phyloP scores from a whole-genome alignment of 64 coral and sea anemone species.

The Montipora foliosa region DNA sequence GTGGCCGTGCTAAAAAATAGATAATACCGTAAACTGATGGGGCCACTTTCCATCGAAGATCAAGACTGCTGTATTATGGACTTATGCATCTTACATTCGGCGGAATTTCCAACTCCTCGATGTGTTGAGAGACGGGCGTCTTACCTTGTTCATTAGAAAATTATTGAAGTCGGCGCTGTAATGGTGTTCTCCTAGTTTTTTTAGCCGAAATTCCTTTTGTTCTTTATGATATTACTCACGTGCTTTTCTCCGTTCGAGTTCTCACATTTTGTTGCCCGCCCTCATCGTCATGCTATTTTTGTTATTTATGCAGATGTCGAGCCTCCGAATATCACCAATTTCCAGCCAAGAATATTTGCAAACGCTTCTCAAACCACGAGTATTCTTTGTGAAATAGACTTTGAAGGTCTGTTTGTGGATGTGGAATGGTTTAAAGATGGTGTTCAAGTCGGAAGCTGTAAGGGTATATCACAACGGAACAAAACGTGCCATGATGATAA shows the following conservation, averaged over 20 bases:
- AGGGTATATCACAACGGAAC: background rate
- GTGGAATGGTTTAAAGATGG: constrained; percentile 57
- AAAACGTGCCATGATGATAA: background rate
- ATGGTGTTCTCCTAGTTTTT: too few relatives aligned
- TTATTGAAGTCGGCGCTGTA: too few relatives aligned
- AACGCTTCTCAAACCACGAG: constrained; percentile 37
- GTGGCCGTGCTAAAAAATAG: too few relatives aligned
- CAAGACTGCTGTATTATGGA: too few relatives aligned
- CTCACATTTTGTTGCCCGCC: background rate
- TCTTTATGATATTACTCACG: too few relatives aligned
- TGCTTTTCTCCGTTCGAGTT: background rate
- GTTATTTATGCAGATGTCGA: constrained; percentile 15
- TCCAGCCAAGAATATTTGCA: constrained; percentile 12
- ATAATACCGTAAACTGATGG: too few relatives aligned
- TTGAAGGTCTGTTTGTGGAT: constrained; percentile 4
- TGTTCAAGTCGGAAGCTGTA: constrained; percentile 6
- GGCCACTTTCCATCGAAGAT: too few relatives aligned
- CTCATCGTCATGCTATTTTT: background rate
- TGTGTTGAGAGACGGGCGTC: too few relatives aligned
- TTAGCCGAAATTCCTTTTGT: too few relatives aligned
- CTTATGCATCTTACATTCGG: too few relatives aligned
- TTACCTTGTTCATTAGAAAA: too few relatives aligned
- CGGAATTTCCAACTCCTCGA: too few relatives aligned
- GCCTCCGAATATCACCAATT: constrained; percentile 59
- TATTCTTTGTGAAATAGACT: constrained; percentile 38